Conservation (phyloP, 1,140 invertebrate species). For the Oedothorax gibbosus region DNA sequence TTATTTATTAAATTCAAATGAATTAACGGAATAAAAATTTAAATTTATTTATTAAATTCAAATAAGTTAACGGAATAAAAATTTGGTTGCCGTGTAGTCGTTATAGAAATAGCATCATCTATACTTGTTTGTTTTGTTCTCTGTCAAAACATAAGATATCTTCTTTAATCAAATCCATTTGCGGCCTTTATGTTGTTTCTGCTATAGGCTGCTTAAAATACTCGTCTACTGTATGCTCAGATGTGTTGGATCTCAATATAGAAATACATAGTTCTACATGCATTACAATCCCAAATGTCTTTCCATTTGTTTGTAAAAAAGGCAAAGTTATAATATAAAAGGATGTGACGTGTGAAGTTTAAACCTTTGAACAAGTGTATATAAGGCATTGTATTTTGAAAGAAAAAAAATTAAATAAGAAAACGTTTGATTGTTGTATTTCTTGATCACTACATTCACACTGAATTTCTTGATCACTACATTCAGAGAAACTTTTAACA, state of each 20-base stretch:
- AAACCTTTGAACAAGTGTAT: slow-evolving; percentile 43
- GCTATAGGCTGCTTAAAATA: not conserved
- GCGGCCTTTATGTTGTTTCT: not conserved
- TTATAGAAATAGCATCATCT: not conserved
- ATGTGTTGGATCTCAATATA: not conserved
- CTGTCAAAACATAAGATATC: too few species aligned
- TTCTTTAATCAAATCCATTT: not conserved
- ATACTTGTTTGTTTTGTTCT: too few species aligned
- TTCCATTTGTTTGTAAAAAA: slow-evolving; percentile 54
- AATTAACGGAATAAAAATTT: too few species aligned
- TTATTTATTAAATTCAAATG: too few species aligned
- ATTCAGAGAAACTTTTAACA: too few species aligned
- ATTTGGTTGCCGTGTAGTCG: too few species aligned
- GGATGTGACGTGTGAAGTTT: slow-evolving; percentile 15
- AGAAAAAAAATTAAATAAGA: slow-evolving; percentile 38
- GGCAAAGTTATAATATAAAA: slow-evolving; percentile 34
- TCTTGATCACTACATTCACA: too few species aligned
- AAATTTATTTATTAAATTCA: too few species aligned
- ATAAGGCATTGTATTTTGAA: slow-evolving; percentile 56
- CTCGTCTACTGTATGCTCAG: not conserved
- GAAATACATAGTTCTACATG: not conserved
- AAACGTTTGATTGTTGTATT: not conserved
- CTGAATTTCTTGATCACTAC: too few species aligned
- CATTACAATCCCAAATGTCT: slow-evolving; percentile 46
- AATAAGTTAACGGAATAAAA: too few species aligned